Evolutionary conservation across 1,140 invertebrate genomes (phyloP), one percentile per base, ranked within the genome.

Genomic region (Leptoteleia sp.): DNA sequence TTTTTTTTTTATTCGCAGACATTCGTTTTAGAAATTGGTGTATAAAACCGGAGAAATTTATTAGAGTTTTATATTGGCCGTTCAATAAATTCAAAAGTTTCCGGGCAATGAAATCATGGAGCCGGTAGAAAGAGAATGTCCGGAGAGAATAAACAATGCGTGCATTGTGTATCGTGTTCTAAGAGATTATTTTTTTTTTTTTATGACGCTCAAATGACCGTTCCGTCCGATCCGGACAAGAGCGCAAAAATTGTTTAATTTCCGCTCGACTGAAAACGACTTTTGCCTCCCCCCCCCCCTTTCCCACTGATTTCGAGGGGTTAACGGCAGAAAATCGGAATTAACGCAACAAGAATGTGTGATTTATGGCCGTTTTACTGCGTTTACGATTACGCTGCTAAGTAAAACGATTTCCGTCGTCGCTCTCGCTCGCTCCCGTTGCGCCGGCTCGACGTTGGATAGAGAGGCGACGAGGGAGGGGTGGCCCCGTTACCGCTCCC

Each of bases 31-130:
- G 35, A 64, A 50, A 50, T 50, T 50, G 40, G 45, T 61, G 50
- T 50, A 65, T 52, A 52, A 52, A 65, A 17, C 27, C n/a, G 8
- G 5, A 4, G 4, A 50, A 57, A 57, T 70, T 57, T 59, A 70
- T 70, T 50, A 48, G 3, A 33, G 29, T 13, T 68, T 68, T 68
- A 35, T 68, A 68, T 38, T n/a, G 50, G 50, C 15, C 38, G 15
- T 55, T 57, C 50, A 40, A 68, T 68, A 64, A 64, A 64, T 64
- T 38, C 15, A 52, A 64, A 40, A 12, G 33, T 33, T 64, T 64
- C 33, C 45, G 33, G 35, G 13, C 45, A 40, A 64, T 52, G 45
- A 64, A 64, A 50, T 50, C 25, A 50, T 50, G 29, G 33, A 16
- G 11, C 27, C 27, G 8, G 27, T 1, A 1, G 9, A 8, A 40